A percentile compares a stretch with the other conserved stretches of the same genome.
Conservation (phyloP, 23 tunicate species). For the Oikopleura vanhoeffeni region DNA sequence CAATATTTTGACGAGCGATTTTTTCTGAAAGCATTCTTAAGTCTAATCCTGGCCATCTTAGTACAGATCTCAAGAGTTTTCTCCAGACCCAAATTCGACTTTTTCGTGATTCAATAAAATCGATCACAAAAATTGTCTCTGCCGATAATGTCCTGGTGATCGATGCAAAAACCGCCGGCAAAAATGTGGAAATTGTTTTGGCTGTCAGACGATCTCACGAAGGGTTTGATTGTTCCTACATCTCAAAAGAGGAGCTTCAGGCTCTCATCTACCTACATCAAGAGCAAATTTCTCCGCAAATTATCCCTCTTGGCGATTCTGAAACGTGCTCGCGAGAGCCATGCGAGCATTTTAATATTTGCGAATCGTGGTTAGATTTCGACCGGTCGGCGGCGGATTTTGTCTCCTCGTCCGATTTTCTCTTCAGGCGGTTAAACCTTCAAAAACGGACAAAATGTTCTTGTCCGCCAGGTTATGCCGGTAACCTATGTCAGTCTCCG, state of each 20-base stretch:
- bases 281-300: not conserved
- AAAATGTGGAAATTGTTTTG: not conserved
- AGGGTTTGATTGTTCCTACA: not conserved
- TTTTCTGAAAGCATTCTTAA: no score
- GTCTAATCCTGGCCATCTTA: no score
- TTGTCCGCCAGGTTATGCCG: not conserved
- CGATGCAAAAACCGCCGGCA: not conserved
- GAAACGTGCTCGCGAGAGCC: constrained; percentile 11
- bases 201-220: not conserved
- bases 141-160: not conserved
- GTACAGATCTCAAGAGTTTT: not conserved
- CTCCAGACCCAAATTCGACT: not conserved
- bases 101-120: not conserved
- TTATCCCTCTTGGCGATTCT: not conserved
- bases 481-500: not conserved
- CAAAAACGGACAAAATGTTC: not conserved
- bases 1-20: no score
- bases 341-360: not conserved
- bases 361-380: not conserved
- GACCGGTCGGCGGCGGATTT: not conserved
- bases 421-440: not conserved
- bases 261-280: constrained; percentile 1
- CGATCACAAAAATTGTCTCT: not conserved
- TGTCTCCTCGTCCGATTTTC: not conserved
- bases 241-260: not conserved